Conservation (phyloP, 2,113 vertebrate species). For the Burhinus bistriatus region DNA sequence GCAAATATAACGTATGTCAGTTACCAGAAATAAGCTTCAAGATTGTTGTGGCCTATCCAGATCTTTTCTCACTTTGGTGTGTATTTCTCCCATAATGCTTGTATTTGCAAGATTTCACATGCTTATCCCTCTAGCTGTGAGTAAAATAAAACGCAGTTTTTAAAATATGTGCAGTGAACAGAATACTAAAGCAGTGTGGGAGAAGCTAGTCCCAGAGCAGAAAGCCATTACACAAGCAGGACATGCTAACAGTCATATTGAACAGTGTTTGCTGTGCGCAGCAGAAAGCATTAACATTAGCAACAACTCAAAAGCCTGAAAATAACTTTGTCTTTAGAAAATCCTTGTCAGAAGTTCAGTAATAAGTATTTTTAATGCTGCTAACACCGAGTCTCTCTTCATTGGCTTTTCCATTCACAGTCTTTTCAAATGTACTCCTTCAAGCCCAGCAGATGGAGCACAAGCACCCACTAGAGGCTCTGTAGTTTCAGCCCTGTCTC, state of each 20-base stretch:
- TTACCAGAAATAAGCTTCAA: neutral
- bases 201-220: neutral
- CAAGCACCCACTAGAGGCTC: neutral
- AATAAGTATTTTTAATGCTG: neutral
- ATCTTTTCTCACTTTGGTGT: neutral
- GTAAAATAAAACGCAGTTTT: neutral
- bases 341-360: neutral
- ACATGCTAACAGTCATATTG: neutral
- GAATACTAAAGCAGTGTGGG: neutral
- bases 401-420: neutral
- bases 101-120: neutral
- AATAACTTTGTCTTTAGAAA: neutral
- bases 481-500: neutral
- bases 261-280: too few species aligned
- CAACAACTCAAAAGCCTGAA: neutral
- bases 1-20: neutral
- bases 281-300: neutral
- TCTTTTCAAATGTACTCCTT: neutral
- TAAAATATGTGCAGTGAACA: neutral
- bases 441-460: neutral
- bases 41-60: neutral
- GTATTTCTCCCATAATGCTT: neutral
- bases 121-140: neutral
- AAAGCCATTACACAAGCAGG: neutral
- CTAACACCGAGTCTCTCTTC: neutral